These are phyloP conservation scores for Epinotia ramella DNA, from an alignment of 2,888 invertebrate genomes.

Conservation along the genomic window DNA sequence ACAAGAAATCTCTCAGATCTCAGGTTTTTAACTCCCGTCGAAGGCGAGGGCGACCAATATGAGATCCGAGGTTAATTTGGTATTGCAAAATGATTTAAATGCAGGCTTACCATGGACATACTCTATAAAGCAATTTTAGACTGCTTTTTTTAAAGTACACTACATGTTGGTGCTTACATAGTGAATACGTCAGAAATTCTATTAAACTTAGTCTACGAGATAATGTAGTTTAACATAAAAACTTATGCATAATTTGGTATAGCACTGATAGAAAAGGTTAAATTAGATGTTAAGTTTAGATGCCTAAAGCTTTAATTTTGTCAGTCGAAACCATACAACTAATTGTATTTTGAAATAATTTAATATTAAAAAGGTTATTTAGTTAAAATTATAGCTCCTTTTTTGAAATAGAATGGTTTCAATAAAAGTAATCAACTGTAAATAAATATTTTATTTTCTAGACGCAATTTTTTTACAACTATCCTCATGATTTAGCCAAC, in stretches of 20 bases:
- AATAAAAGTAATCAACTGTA: conserved; percentile 34
- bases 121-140: not conserved
- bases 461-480: conserved; percentile 17
- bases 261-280: conserved; percentile 33
- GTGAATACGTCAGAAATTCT: conserved; percentile 31
- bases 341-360: conserved; percentile 16
- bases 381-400: conserved; percentile 29
- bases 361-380: conserved; percentile 18
- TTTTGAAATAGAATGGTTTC: conserved; percentile 22
- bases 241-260: conserved; percentile 30
- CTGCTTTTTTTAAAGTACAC: conserved; percentile 37
- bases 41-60: too few species aligned
- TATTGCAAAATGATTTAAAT: not conserved
- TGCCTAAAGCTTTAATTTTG: conserved; percentile 40
- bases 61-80: not conserved
- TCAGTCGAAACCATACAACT: conserved; percentile 19
- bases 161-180: conserved; percentile 43
- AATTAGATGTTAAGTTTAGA: conserved; percentile 37
- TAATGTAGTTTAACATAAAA: conserved; percentile 34
- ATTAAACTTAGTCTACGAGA: conserved; percentile 17
- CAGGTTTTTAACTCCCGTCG: too few species aligned
- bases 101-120: not conserved
- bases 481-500: conserved; percentile 29
- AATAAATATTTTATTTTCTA: conserved; percentile 44
- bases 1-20: too few species aligned